Evolutionary conservation across 2,797 vertebrate species (phyloP).

Genomic region (Microctenopoma lineatum): DNA sequence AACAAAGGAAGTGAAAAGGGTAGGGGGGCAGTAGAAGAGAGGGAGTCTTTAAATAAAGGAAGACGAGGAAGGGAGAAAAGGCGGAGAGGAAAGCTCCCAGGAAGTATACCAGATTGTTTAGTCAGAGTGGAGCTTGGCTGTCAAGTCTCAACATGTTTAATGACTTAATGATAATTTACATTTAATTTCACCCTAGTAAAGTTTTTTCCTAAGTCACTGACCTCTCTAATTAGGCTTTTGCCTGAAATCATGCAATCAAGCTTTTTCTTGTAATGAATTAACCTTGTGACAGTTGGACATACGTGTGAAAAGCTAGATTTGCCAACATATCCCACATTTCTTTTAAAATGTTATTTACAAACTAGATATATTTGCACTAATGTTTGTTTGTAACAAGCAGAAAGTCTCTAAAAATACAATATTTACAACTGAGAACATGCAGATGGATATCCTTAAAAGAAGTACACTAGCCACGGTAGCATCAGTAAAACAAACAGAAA

Average conservation of each 20-base stretch:
- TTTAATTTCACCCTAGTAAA: conserved; percentile 34
- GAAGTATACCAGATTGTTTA: conserved; percentile 64
- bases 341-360: conserved; percentile 10
- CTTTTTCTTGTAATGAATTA: conserved; percentile 27
- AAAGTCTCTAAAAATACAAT: not conserved
- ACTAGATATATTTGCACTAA: not conserved
- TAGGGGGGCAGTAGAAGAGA: conserved; percentile 6
- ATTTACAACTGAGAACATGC: not conserved
- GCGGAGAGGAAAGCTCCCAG: conserved; percentile 64
- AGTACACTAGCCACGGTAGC: not conserved
- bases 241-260: not conserved
- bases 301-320: not conserved
- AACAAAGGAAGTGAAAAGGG: conserved; percentile 48
- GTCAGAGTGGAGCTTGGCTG: conserved; percentile 45
- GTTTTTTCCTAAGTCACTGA: conserved; percentile 53
- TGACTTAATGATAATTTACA: conserved; percentile 62
- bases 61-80: conserved; percentile 25
- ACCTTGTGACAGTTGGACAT: not conserved
- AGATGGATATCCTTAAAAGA: not conserved
- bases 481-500: not conserved
- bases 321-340: conserved; percentile 15
- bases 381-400: not conserved
- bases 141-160: conserved; percentile 71
- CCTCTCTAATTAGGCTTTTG: conserved; percentile 39
- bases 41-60: conserved; percentile 34